Evolutionary conservation across 1,140 invertebrate genomes (phyloP), one percentile per base, ranked within the genome.

Genomic region (Solen grandis): DNA sequence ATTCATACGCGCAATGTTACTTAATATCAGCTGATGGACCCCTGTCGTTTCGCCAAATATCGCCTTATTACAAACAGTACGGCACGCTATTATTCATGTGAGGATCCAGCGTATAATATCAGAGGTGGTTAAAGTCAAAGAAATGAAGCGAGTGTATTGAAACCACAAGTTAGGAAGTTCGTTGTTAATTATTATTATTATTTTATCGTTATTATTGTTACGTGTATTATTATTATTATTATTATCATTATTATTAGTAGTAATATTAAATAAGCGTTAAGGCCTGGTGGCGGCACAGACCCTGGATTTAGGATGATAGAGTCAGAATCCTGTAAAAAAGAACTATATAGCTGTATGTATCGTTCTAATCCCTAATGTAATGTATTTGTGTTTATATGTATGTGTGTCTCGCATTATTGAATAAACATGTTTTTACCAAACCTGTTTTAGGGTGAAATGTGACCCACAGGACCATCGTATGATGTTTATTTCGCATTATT

Each of bases 141-240:
- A n/a, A n/a, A n/a, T n/a, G n/a, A n/a, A n/a, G n/a, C n/a, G n/a
- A n/a, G n/a, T n/a, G n/a, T n/a, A n/a, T n/a, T n/a, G n/a, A n/a
- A n/a, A n/a, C n/a, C n/a, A n/a, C n/a, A n/a, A n/a, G n/a, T n/a
- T n/a, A n/a, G n/a, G n/a, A n/a, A n/a, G n/a, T n/a, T n/a, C n/a
- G n/a, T n/a, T n/a, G n/a, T n/a, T n/a, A n/a, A n/a, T n/a, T n/a
- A n/a, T n/a, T n/a, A 75, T 41, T 41, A 62, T 22, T 60, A 75
- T 38, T 4, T 75, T 33, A 63, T 63, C 59, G 73, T 75, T 63
- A 36, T 2, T 35, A 41, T 36, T 72, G n/a, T 68, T n/a, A n/a
- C n/a, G n/a, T n/a, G n/a, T n/a, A n/a, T 62, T n/a, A n/a, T 57
- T 57, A 5, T 57, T 57, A 57, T 8, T 27, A 60, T 27, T 5